Evolutionary conservation across 2,888 invertebrate genomes (phyloP), one percentile per base, ranked within the genome.

Genomic region (Hirudinaria manillensis): DNA sequence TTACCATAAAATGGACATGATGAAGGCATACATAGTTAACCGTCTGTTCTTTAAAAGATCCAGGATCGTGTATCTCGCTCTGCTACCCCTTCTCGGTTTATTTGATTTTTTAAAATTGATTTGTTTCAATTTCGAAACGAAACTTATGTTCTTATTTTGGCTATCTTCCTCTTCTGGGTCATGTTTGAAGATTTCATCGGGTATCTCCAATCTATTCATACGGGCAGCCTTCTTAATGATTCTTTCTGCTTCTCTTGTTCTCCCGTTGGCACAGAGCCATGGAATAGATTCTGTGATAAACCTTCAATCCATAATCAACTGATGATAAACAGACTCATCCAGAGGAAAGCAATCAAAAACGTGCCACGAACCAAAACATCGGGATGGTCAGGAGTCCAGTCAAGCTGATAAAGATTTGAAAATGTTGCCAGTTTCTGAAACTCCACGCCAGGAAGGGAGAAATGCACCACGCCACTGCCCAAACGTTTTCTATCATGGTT

Each of bases 1-100:
- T 72, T 70, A 80, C 80, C 80, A 80, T 27, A 80, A 74, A 19
- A 77, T 55, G 51, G 79, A 79, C 80, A 80, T 80, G 77, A 80
- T 78, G 68, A 78, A 21, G 36, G 79, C 77, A 56, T 80, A 79
- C 29, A 76, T 51, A 32, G 72, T 68, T 0, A 80, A 77, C n/a
- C 51, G n/a, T 7, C 56, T 66, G 74, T 79, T 66, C 45, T 75
- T 77, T 27, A 80, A 36, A 2, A 80, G 77, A 67, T 80, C 80
- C 34, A 80, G 67, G 3, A 80, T 56, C 6, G 80, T 80, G 77
- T 80, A 80, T 75, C 61, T 70, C n/a, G 76, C 77, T n/a, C 34
- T 76, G 24, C 6, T 51, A 71, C 21, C 51, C 21, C 2, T 70
- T 10, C 10, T 65, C 45, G 67, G 24, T 19, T 34, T 65, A 65